Percentiles rank a stretch among this genome's conserved stretches.
These are phyloP conservation scores for Psittacus erithacus DNA, from an alignment of 2,113 vertebrate species.

Conservation along the genomic window DNA sequence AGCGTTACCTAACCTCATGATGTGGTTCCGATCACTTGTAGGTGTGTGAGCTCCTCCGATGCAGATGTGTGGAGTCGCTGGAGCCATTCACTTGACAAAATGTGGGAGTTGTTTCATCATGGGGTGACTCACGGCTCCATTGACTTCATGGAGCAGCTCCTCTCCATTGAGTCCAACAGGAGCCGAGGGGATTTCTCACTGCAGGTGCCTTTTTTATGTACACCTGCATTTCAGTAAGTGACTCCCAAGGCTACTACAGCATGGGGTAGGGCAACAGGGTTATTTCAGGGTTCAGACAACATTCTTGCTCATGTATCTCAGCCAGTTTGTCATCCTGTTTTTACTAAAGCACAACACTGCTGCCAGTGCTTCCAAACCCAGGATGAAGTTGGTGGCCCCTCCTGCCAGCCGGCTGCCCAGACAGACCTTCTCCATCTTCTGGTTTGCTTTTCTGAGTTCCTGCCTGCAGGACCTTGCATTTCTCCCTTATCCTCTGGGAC, in stretches of 20 bases:
- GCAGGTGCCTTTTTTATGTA: background rate
- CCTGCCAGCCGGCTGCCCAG: background rate
- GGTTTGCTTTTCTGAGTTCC: too few species aligned
- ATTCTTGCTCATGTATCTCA: accelerated
- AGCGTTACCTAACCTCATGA: background rate
- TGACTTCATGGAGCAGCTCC: background rate
- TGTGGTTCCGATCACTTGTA: background rate
- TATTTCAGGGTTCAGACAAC: background rate
- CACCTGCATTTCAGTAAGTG: background rate
- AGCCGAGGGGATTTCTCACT: background rate
- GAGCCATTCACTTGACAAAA: background rate
- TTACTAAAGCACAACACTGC: background rate
- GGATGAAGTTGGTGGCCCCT: background rate
- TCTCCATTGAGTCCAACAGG: conserved; percentile 11
- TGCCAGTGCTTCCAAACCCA: background rate
- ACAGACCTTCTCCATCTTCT: background rate
- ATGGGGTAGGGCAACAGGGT: background rate
- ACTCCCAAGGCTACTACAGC: background rate
- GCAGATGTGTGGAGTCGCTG: background rate
- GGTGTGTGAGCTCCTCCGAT: background rate
- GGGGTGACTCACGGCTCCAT: conserved; percentile 23
- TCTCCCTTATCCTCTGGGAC: background rate
- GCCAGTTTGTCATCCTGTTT: background rate
- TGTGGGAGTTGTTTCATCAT: background rate
- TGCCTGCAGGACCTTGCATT: background rate